Conservation (phyloP, 1,140 invertebrate genomes). For the Antheraea pernyi region DNA sequence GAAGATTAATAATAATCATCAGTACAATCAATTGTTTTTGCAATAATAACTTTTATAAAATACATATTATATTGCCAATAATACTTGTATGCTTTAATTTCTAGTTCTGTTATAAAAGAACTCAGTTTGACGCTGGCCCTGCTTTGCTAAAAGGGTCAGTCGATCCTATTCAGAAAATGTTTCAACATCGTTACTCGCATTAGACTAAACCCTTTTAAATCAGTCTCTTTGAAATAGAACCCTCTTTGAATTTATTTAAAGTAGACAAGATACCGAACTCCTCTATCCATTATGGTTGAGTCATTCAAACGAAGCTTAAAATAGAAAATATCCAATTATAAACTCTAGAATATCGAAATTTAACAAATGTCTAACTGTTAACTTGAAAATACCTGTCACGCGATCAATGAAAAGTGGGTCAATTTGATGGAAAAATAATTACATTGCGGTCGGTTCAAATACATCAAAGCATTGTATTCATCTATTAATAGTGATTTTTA, state of each 20-base stretch:
- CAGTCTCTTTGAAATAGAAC: constrained; percentile 50
- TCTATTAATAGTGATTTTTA: too few relatives aligned
- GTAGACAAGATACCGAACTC: constrained; percentile 22
- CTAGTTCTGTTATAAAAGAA: not conserved
- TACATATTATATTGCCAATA: not conserved
- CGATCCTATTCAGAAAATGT: constrained; percentile 56
- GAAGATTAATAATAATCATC: too few relatives aligned
- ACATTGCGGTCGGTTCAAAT: not conserved
- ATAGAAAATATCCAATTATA: not conserved
- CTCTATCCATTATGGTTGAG: not conserved
- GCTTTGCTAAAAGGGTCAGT: constrained; percentile 45
- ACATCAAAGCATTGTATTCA: not conserved
- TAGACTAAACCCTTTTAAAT: constrained; percentile 60
- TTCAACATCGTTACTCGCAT: constrained; percentile 62
- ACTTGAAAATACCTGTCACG: constrained; percentile 12
- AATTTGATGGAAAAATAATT: constrained; percentile 20
- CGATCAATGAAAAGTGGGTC: constrained; percentile 16
- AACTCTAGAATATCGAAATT: not conserved
- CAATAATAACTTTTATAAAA: too few relatives aligned
- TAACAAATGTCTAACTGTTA: not conserved
- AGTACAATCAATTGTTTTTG: too few relatives aligned
- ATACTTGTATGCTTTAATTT: too few relatives aligned
- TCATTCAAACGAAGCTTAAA: not conserved
- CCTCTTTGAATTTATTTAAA: constrained; percentile 41
- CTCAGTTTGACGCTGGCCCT: not conserved